phyloP scores from a whole-genome alignment of 2,797 vertebrate genomes.

The Sphenopsis melanotis region DNA sequence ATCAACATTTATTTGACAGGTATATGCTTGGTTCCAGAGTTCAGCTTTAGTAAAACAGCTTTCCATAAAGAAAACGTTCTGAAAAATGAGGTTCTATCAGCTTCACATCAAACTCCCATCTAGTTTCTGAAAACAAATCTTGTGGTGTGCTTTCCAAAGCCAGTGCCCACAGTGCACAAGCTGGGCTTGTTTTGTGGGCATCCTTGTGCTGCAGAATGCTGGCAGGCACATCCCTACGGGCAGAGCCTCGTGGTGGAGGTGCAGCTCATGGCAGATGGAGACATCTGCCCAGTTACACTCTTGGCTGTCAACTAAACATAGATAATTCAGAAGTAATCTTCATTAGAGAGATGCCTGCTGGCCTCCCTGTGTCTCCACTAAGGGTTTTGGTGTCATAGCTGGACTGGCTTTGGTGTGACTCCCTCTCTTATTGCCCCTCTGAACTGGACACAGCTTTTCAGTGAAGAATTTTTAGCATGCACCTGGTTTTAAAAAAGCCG shows the following conservation, averaged over 20 bases:
- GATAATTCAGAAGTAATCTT: neutral
- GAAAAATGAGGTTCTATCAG: slow-evolving; percentile 27
- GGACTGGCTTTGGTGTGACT: neutral
- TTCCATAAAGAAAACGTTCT: neutral
- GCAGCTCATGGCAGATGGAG: neutral
- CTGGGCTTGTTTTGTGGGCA: neutral
- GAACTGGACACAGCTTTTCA: neutral
- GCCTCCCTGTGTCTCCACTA: neutral
- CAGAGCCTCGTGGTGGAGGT: neutral
- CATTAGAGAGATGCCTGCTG: neutral
- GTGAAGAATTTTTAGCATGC: neutral
- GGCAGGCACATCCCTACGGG: neutral
- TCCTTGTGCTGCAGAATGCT: neutral
- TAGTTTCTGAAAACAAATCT: neutral
- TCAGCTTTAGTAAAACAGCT: slow-evolving; percentile 1
- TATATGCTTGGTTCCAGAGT: neutral
- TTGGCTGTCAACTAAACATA: neutral
- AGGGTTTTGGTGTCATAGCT: neutral
- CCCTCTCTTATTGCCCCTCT: neutral
- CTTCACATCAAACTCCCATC: neutral
- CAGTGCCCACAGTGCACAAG: rapidly evolving
- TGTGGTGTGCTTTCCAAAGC: neutral
- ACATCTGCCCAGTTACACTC: neutral
- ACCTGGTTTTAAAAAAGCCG: neutral
- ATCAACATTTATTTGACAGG: slow-evolving; percentile 27